A percentile compares a stretch with the other conserved stretches of the same genome.
Evolutionary conservation across 2,888 invertebrate species (phyloP).

Genomic region (Lasioglossum vierecki): DNA sequence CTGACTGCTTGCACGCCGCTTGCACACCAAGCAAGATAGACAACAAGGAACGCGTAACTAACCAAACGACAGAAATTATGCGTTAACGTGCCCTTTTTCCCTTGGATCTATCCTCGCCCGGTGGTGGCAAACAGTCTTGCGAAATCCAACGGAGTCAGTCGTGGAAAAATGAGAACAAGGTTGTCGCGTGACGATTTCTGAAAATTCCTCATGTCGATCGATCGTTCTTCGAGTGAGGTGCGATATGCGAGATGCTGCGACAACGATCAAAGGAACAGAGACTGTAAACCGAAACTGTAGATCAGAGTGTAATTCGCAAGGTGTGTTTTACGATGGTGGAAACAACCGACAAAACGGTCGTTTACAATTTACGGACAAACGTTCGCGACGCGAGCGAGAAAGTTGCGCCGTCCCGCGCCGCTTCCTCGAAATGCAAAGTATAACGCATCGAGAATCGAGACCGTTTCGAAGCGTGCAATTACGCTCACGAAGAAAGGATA

Average conservation of each 20-base stretch:
- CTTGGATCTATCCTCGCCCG: neutral
- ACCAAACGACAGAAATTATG: constrained; percentile 38
- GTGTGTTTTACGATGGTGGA: neutral
- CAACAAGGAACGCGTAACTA: neutral
- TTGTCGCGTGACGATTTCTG: constrained; percentile 47
- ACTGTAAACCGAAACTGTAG: neutral
- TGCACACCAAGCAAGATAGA: neutral
- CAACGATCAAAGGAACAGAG: neutral
- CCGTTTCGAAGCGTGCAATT: constrained; percentile 14
- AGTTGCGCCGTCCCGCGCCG: neutral
- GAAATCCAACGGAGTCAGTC: constrained; percentile 45
- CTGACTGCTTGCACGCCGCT: neutral
- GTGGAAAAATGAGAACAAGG: constrained; percentile 64
- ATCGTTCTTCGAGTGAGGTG: neutral
- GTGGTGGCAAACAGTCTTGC: constrained; percentile 39
- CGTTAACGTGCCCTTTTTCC: constrained; percentile 50
- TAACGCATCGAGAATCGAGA: neutral
- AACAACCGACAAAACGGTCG: neutral
- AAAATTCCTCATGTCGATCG: constrained; percentile 42
- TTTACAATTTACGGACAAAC: neutral
- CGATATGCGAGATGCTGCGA: neutral
- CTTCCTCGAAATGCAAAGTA: neutral
- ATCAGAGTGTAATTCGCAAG: neutral
- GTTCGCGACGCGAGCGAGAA: neutral
- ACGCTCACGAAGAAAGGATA: constrained; percentile 2